Evolutionary conservation across 2,888 invertebrate genomes (phyloP).

Genomic region (Dioctria linearis): DNA sequence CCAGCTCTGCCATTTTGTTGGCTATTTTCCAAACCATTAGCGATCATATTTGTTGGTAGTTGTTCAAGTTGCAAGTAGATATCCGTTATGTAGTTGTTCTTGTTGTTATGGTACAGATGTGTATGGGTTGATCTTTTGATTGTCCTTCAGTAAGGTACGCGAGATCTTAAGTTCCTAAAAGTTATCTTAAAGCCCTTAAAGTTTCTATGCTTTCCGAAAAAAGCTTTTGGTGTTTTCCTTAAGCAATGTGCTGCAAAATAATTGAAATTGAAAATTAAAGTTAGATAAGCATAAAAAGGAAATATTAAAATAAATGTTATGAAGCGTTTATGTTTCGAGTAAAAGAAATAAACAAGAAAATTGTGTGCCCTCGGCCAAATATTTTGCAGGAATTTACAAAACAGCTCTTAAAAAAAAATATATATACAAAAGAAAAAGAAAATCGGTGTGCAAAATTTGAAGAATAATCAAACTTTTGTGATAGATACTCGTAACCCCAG

Average conservation of each 20-base stretch:
- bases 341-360: neutral
- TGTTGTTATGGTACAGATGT: conserved; percentile 4
- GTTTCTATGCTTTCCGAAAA: conserved; percentile 30
- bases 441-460: too few species aligned
- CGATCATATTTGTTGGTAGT: conserved; percentile 60
- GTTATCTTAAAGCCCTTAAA: conserved; percentile 41
- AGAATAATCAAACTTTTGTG: too few species aligned
- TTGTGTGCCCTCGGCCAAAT: neutral
- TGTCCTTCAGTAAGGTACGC: conserved; percentile 52
- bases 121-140: conserved; percentile 40
- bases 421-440: too few species aligned
- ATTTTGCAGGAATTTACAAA: too few species aligned
- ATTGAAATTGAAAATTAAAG: neutral
- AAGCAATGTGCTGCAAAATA: conserved; percentile 40
- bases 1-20: conserved; percentile 64
- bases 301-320: neutral
- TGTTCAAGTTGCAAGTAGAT: conserved; percentile 6
- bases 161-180: conserved; percentile 44
- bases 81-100: conserved; percentile 5
- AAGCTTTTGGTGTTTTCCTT: conserved; percentile 44
- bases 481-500: too few species aligned
- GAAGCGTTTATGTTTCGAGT: too few species aligned
- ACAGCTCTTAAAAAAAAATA: too few species aligned
- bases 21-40: conserved; percentile 63
- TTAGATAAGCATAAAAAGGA: neutral